A percentile compares a stretch with the other conserved stretches of the same genome.
Evolutionary conservation across 2,797 vertebrate species (phyloP).

Genomic region (Paratrypauchen microcephalus): DNA sequence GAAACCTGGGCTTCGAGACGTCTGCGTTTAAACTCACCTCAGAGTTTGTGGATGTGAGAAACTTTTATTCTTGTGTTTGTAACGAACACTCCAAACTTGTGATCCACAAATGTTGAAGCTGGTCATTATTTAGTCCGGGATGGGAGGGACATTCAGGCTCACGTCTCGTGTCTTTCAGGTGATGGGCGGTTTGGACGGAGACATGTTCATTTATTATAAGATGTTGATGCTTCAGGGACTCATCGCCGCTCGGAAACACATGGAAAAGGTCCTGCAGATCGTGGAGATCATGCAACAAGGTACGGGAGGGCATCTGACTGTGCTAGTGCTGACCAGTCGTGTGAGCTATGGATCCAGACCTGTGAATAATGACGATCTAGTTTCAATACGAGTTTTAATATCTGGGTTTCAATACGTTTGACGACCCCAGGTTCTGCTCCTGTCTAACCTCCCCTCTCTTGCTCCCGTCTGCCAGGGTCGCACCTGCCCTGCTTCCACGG

Average conservation of each 20-base stretch:
- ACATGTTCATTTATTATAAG: conserved; percentile 98
- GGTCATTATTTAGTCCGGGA: no score
- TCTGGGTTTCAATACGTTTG: no score
- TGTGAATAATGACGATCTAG: no score
- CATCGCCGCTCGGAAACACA: conserved; percentile 91
- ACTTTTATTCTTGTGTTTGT: background rate
- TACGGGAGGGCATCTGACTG: conserved; percentile 36
- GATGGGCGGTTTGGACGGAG: conserved; percentile 89
- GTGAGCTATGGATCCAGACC: no score
- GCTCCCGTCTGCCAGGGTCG: conserved; percentile 74
- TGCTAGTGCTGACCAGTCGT: no score
- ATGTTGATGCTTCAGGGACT: conserved; percentile 97
- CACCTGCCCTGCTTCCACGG: conserved; percentile 96
- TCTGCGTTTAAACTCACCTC: conserved; percentile 94
- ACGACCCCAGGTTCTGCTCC: background rate
- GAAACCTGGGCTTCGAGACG: conserved; percentile 93
- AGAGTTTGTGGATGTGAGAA: conserved; percentile 92
- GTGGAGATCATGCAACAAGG: conserved; percentile 99
- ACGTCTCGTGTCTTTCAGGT: conserved; percentile 70
- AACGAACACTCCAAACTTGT: no score
- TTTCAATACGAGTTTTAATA: no score
- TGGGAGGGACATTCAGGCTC: no score
- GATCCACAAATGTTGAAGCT: no score
- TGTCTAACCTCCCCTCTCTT: background rate
- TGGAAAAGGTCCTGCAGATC: conserved; percentile 91